Percentiles rank a stretch among this genome's conserved stretches.
Evolutionary conservation across 64 coral and sea anemone genomes (phyloP).

Genomic region (Porites lutea): DNA sequence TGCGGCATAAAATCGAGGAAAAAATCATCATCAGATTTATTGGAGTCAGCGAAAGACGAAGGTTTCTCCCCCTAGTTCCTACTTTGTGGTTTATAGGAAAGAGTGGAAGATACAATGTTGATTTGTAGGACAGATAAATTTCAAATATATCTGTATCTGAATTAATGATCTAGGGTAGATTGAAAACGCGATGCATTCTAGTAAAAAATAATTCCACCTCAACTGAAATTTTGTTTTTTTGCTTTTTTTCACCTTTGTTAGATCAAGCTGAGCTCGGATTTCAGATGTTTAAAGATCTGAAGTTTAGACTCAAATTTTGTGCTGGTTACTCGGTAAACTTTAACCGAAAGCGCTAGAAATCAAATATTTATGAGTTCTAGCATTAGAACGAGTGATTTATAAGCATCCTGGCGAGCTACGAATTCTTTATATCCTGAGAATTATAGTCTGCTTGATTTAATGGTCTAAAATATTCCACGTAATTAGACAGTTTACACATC

Average conservation of each 20-base stretch:
- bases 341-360: constrained; percentile 1
- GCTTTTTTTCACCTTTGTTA: not conserved
- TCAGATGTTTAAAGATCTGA: not conserved
- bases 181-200: not conserved
- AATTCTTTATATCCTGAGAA: constrained; percentile 17
- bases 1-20: not conserved
- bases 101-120: not conserved
- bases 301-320: constrained; percentile 34
- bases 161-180: not conserved
- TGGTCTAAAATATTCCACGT: constrained; percentile 19
- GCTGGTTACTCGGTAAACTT: not conserved
- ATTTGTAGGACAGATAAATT: constrained; percentile 23
- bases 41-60: not conserved
- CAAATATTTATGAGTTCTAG: constrained; percentile 28
- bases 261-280: not conserved
- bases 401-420: not conserved
- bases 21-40: constrained; percentile 8
- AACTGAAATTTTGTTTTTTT: not conserved
- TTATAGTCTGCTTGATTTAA: constrained; percentile 34
- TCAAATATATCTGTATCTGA: constrained; percentile 21
- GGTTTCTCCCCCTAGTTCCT: not conserved
- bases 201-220: not conserved
- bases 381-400: not conserved
- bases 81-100: constrained; percentile 4
- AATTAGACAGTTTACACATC: not conserved